Conservation (phyloP, 1,140 invertebrate species). For the Harpegnathos saltator region DNA sequence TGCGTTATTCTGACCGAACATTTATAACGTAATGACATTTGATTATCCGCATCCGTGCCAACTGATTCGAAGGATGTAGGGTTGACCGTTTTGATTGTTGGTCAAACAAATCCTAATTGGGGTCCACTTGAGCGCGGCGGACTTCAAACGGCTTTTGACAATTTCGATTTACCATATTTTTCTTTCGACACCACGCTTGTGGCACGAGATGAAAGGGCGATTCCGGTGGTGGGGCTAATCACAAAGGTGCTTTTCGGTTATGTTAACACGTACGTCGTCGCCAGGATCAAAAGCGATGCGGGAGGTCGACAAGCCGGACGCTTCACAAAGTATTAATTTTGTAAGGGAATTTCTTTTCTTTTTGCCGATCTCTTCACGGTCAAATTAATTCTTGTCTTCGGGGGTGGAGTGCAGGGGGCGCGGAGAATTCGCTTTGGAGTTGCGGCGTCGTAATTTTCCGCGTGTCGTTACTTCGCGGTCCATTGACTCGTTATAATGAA, state of each 20-base stretch:
- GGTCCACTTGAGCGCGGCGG: slow-evolving; percentile 3
- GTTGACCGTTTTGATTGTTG: slow-evolving; percentile 27
- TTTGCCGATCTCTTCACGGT: neutral
- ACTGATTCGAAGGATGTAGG: neutral
- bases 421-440: too few relatives aligned
- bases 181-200: slow-evolving; percentile 16
- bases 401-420: too few relatives aligned
- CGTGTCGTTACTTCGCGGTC: too few relatives aligned
- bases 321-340: slow-evolving; percentile 52
- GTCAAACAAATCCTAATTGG: slow-evolving; percentile 21
- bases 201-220: slow-evolving; percentile 52
- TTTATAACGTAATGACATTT: neutral
- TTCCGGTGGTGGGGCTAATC: slow-evolving; percentile 37
- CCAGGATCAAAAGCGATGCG: slow-evolving; percentile 51
- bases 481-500: too few relatives aligned
- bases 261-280: slow-evolving; percentile 41
- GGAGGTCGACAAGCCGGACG: slow-evolving; percentile 43
- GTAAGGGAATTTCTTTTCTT: slow-evolving; percentile 37
- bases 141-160: slow-evolving; percentile 52
- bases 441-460: too few relatives aligned
- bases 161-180: slow-evolving; percentile 59
- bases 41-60: neutral
- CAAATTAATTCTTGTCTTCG: neutral
- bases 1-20: neutral
- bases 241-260: slow-evolving; percentile 55